A percentile compares a stretch with the other conserved stretches of the same genome.
phyloP scores from a whole-genome alignment of 2,797 vertebrate species.

The Gymnopithys bicolor region DNA sequence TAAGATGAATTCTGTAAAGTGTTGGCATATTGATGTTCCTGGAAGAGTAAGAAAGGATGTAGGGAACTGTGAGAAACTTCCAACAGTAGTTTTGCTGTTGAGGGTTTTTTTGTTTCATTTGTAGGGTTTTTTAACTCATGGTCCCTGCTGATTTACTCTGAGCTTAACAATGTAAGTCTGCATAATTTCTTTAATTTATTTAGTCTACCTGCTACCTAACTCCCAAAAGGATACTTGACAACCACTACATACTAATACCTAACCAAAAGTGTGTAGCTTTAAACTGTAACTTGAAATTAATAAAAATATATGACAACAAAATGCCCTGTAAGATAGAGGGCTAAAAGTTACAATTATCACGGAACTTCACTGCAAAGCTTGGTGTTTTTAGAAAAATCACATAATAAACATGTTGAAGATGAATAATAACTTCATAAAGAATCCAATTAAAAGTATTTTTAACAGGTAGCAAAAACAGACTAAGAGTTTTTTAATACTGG shows the following conservation, averaged over 20 bases:
- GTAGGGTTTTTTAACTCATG: not conserved
- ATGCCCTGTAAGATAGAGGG: not conserved
- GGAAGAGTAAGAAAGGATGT: not conserved
- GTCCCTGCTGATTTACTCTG: not conserved
- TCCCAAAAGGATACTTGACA: not conserved
- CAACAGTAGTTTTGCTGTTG: not conserved
- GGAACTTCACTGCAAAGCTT: not conserved
- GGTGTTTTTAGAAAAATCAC: not conserved
- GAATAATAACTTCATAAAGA: not conserved
- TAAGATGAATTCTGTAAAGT: not conserved
- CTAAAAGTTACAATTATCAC: not conserved
- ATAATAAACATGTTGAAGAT: not conserved
- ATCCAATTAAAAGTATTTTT: not conserved
- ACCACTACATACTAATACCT: not conserved
- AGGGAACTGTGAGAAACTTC: not conserved
- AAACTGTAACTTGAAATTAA: constrained; percentile 1
- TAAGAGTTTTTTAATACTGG: not conserved
- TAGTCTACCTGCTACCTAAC: not conserved
- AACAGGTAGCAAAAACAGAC: not conserved
- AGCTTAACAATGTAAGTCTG: not conserved
- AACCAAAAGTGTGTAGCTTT: not conserved
- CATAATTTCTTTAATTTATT: not conserved
- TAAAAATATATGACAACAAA: not conserved
- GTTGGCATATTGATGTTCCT: not conserved
- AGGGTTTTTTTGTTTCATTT: not conserved